phyloP scores from a whole-genome alignment of 2,797 vertebrate genomes.

The Sorex maritimensis region DNA sequence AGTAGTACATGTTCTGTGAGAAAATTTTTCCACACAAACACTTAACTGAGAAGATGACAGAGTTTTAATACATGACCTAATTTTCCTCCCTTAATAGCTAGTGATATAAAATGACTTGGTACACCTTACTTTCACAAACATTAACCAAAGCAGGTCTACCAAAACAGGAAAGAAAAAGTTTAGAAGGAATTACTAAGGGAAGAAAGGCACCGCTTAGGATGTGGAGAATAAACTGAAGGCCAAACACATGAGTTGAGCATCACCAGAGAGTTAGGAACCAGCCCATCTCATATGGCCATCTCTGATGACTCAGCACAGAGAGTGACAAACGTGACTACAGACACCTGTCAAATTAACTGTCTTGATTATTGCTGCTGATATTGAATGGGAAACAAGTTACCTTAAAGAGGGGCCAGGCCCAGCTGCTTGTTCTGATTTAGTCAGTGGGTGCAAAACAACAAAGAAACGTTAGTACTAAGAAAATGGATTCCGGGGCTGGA shows the following conservation, averaged over 20 bases:
- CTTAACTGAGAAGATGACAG: neutral
- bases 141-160: neutral
- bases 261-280: neutral
- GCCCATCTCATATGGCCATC: neutral
- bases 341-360: neutral
- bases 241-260: neutral
- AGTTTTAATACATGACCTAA: slow-evolving; percentile 20
- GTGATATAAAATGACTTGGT: neutral
- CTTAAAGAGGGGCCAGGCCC: neutral
- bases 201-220: neutral
- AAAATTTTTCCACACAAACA: neutral
- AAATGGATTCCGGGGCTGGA: too few species aligned
- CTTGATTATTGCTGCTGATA: neutral
- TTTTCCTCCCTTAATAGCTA: neutral
- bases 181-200: neutral
- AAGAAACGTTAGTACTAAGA: too few species aligned
- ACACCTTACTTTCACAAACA: neutral
- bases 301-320: neutral
- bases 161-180: neutral
- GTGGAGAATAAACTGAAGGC: neutral
- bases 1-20: neutral
- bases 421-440: neutral
- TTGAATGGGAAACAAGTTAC: neutral
- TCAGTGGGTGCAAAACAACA: neutral
- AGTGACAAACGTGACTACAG: neutral